A percentile compares a stretch with the other conserved stretches of the same genome.
phyloP scores from a whole-genome alignment of 2,113 vertebrate species.

The Oreotragus oreotragus region DNA sequence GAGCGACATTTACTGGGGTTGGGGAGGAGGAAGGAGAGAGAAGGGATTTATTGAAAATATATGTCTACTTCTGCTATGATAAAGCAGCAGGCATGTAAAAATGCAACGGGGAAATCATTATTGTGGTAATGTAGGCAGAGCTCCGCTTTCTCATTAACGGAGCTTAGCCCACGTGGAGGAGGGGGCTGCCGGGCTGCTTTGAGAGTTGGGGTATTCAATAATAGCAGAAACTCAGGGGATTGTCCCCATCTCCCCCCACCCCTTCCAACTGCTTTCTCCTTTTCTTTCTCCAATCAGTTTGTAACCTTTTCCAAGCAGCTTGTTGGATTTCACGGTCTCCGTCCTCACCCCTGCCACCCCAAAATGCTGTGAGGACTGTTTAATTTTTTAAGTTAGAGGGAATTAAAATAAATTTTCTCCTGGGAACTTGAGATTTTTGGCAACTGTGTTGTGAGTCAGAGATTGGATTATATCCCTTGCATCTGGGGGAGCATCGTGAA shows the following conservation, averaged over 20 bases:
- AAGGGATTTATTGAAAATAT: conserved; percentile 73
- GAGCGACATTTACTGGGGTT: conserved; percentile 38
- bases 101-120: conserved; percentile 52
- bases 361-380: conserved; percentile 37
- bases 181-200: neutral
- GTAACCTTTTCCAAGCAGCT: conserved; percentile 41
- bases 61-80: conserved; percentile 59
- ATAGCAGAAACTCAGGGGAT: conserved; percentile 55
- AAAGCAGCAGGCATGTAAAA: conserved; percentile 53
- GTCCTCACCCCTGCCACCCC: conserved; percentile 29
- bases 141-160: conserved; percentile 56
- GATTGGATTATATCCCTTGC: conserved; percentile 21
- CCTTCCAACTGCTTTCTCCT: too few relatives aligned
- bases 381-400: conserved; percentile 68
- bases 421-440: conserved; percentile 48
- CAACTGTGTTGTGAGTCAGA: neutral
- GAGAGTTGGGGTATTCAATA: conserved; percentile 66
- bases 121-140: conserved; percentile 61
- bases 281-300: conserved; percentile 1
- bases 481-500: neutral
- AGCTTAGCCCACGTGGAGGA: conserved; percentile 44
- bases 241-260: conserved; percentile 45
- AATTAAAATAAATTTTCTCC: conserved; percentile 61
- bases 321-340: conserved; percentile 19
- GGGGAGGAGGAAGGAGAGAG: conserved; percentile 47